Percentiles rank a stretch among this genome's conserved stretches.
These are phyloP conservation scores for Yponomeuta plumbellus DNA, from an alignment of 2,888 invertebrate genomes.

Conservation along the genomic window DNA sequence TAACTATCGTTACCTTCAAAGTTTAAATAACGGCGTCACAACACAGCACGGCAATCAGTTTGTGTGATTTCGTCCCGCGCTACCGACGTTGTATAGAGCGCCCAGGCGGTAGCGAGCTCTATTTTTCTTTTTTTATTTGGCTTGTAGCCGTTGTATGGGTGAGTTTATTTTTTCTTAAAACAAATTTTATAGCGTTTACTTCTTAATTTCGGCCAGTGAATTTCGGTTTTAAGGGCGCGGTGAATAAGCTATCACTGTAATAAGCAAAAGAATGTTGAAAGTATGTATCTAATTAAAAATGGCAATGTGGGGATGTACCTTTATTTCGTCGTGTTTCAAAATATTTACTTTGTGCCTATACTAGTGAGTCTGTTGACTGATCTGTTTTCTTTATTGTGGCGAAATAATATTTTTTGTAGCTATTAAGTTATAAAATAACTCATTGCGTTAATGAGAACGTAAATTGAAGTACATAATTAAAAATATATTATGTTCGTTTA, in stretches of 20 bases:
- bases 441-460: too few relatives aligned
- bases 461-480: too few relatives aligned
- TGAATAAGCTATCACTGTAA: not conserved
- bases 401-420: too few relatives aligned
- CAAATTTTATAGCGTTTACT: slow-evolving; percentile 2
- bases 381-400: too few relatives aligned
- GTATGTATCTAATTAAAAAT: not conserved
- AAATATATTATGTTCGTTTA: too few relatives aligned
- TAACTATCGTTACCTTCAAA: not conserved
- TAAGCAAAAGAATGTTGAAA: not conserved
- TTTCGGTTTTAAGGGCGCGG: not conserved
- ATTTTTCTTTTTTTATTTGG: slow-evolving; percentile 75
- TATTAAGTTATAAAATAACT: too few relatives aligned
- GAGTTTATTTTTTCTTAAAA: slow-evolving; percentile 39
- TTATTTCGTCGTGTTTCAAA: too few relatives aligned
- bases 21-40: slow-evolving; percentile 7
- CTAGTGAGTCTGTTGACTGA: too few relatives aligned
- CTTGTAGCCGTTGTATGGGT: slow-evolving; percentile 78
- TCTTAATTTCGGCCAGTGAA: slow-evolving; percentile 19
- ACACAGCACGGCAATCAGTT: slow-evolving; percentile 54
- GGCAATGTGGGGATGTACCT: too few relatives aligned
- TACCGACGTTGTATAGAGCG: slow-evolving; percentile 53
- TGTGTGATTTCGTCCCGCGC: slow-evolving; percentile 46
- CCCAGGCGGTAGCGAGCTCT: slow-evolving; percentile 55
- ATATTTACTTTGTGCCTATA: too few relatives aligned